Base-by-base conservation (phyloP, 2,888 invertebrate species). In the Zaprionus obscuricornis region DNA sequence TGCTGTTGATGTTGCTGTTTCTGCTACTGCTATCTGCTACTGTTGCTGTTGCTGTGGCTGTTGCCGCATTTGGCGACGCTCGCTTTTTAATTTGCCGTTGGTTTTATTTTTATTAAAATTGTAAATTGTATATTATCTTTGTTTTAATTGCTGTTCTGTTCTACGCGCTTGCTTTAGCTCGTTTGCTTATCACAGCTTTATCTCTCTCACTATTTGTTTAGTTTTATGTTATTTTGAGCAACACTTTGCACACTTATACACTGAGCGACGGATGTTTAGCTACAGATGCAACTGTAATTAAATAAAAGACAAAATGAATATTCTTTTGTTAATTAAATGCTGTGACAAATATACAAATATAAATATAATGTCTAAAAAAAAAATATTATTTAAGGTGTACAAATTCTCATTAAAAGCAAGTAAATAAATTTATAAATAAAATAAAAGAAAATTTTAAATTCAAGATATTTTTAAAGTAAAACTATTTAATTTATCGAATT, bases 81-180 rank as follows among this genome's bases (percentile, higher is more conserved):
- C 56, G 55, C 75, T 74, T 78, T 78, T 83, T 83, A 82, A 78
- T 78, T 83, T 79, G 59, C 76, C 51, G 58, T 56, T 22, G 62
- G 60, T 66, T 85, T 83, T 79, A 71, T 40, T 71, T 67, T 83
- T 78, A 78, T 78, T 83, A 83, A 77, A 85, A 85, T 70, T 85
- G 83, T 77, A 77, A 85, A 85, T 70, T 85, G 83, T 77, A 64
- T 77, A 64, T 83, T 85, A 64, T 77, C 75, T 74, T 36, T 51
- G 45, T 37, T 60, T 65, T 58, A 64, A 67, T 67, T 69, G 55
- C 36, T 26, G 26, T 16, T 51, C 36, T 26, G 26, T 16, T 51
- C 42, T 49, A 5, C 54, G 27, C 27, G 22, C 36, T 47, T 24
- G 11, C 26, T 20, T 29, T 45, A 26, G 34, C 55, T 45, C 57